These are phyloP conservation scores for Pyxicephalus adspersus DNA, from an alignment of 2,113 vertebrate species.

Conservation along the genomic window DNA sequence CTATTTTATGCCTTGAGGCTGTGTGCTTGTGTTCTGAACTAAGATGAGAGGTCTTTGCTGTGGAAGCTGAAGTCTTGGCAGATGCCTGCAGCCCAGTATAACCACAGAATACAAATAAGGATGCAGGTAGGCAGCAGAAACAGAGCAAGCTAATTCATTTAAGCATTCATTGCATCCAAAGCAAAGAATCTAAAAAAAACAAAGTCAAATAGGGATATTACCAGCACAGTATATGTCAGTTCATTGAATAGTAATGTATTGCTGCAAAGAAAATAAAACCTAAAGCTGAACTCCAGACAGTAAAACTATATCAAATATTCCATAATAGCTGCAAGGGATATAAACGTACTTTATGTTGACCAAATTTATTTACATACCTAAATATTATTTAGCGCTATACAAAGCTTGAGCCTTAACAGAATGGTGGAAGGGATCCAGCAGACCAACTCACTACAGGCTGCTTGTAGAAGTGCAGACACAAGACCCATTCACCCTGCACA, in stretches of 20 bases:
- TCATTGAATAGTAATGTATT: background rate
- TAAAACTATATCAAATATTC: no score
- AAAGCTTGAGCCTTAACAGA: no score
- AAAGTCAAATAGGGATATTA: slow-evolving; percentile 32
- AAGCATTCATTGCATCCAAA: slow-evolving; percentile 8
- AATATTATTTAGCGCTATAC: no score
- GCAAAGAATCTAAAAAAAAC: background rate
- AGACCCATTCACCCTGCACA: no score
- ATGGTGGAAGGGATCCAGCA: no score
- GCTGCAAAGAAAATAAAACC: no score
- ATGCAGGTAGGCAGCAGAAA: slow-evolving; percentile 30
- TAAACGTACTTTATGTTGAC: no score
- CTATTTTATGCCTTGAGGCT: slow-evolving; percentile 24
- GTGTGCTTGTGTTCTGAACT: slow-evolving; percentile 36
- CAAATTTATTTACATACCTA: no score
- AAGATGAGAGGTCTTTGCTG: slow-evolving; percentile 41
- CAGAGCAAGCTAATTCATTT: background rate
- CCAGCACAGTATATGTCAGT: background rate
- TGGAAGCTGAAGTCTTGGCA: slow-evolving; percentile 42
- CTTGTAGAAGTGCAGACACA: no score
- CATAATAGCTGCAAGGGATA: no score
- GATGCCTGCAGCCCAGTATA: slow-evolving; percentile 37
- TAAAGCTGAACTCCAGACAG: no score
- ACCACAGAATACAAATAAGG: slow-evolving; percentile 49
- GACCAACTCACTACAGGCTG: no score